These are phyloP conservation scores for Drosophila barbarae DNA, from an alignment of 2,888 invertebrate genomes.

Conservation along the genomic window DNA sequence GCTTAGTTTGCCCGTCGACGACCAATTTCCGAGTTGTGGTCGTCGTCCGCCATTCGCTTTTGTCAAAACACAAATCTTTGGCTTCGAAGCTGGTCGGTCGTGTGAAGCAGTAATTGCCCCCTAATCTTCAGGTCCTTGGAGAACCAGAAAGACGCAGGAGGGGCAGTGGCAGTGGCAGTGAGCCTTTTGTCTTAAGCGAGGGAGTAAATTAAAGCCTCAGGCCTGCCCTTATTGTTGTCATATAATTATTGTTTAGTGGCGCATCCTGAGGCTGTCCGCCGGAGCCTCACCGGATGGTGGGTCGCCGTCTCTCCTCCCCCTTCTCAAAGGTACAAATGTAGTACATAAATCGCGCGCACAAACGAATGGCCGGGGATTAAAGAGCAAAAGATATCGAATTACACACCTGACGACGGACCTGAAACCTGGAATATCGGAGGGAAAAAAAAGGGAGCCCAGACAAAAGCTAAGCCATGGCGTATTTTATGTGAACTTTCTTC, in stretches of 20 bases:
- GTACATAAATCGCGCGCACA: conserved; percentile 74
- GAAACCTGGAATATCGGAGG: conserved; percentile 18
- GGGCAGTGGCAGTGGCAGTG: not conserved
- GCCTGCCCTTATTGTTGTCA: conserved; percentile 67
- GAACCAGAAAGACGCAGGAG: not conserved
- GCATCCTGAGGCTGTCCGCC: conserved; percentile 57
- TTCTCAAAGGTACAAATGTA: conserved; percentile 64
- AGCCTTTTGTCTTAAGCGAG: conserved; percentile 18
- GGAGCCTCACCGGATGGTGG: conserved; percentile 35
- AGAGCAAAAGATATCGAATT: conserved; percentile 78
- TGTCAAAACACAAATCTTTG: conserved; percentile 67
- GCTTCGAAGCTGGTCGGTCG: conserved; percentile 43
- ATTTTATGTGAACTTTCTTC: conserved; percentile 73
- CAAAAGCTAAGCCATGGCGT: conserved; percentile 73
- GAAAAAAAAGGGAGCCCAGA: conserved; percentile 36
- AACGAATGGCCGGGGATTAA: conserved; percentile 74
- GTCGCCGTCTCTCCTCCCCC: conserved; percentile 24
- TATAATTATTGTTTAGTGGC: conserved; percentile 75
- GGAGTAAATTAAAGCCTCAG: conserved; percentile 30
- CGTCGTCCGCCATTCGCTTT: conserved; percentile 32
- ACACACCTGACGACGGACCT: conserved; percentile 75
- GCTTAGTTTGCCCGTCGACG: conserved; percentile 49
- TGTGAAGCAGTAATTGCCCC: conserved; percentile 75
- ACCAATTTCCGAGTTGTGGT: conserved; percentile 24
- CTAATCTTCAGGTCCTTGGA: conserved; percentile 52